phyloP scores from a whole-genome alignment of 2,113 vertebrate species.

The Bambusicola thoracicus region DNA sequence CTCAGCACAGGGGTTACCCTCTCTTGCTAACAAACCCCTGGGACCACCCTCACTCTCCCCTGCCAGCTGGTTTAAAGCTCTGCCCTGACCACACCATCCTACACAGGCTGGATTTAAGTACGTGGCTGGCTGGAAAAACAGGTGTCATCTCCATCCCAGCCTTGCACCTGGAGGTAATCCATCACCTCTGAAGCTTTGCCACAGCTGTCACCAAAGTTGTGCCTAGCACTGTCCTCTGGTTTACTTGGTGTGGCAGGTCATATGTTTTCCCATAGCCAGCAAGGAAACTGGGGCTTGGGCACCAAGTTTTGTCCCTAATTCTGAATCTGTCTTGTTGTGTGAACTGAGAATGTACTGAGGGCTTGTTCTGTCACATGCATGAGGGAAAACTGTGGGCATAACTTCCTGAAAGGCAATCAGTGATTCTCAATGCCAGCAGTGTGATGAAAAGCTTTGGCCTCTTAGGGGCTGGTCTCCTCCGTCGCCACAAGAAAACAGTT shows the following conservation, averaged over 20 bases:
- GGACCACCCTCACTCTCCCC: background rate
- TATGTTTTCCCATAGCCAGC: no score
- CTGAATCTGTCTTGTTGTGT: background rate
- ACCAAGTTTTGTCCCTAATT: background rate
- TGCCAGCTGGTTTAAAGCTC: background rate
- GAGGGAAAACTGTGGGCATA: rapidly evolving
- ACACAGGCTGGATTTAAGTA: background rate
- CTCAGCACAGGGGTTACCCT: background rate
- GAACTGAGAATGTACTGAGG: background rate
- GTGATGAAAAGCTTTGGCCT: background rate
- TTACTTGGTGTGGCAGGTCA: background rate
- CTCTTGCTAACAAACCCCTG: background rate
- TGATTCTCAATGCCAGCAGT: background rate
- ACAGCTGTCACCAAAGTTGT: background rate
- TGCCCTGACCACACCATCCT: background rate
- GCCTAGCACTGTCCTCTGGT: background rate
- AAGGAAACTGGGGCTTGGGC: background rate
- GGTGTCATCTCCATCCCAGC: background rate
- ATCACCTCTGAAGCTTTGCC: background rate
- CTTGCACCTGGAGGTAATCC: background rate
- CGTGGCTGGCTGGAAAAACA: background rate
- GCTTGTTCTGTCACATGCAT: background rate
- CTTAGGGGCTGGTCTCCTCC: background rate
- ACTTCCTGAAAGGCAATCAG: background rate
- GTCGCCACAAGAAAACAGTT: background rate